A percentile compares a stretch with the other conserved stretches of the same genome.
Evolutionary conservation across 2,888 invertebrate species (phyloP).

Genomic region (Sceliomorpha sp.): DNA sequence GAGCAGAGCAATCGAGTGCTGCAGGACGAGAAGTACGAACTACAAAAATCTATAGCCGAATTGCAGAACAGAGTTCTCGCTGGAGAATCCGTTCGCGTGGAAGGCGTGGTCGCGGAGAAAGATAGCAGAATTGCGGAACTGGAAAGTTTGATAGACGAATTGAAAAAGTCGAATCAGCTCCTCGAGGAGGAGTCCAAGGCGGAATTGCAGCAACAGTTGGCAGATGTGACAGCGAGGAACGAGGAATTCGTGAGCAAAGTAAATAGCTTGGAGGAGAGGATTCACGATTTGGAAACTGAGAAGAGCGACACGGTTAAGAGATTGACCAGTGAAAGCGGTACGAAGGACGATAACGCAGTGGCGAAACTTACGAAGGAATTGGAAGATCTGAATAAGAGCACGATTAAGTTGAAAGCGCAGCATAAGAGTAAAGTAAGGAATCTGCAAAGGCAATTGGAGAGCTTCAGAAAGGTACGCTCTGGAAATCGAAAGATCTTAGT

Average conservation of each 20-base stretch:
- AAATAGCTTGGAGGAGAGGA: slow-evolving; percentile 65
- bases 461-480: slow-evolving; percentile 75
- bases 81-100: slow-evolving; percentile 58
- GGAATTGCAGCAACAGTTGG: slow-evolving; percentile 68
- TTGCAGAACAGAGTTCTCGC: slow-evolving; percentile 69
- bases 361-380: slow-evolving; percentile 85
- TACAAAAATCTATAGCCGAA: slow-evolving; percentile 70
- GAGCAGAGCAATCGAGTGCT: slow-evolving; percentile 67
- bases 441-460: slow-evolving; percentile 85
- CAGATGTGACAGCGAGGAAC: slow-evolving; percentile 66
- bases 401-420: slow-evolving; percentile 88
- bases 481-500: no score
- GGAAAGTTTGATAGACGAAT: slow-evolving; percentile 73
- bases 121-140: slow-evolving; percentile 81
- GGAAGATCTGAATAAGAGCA: slow-evolving; percentile 88
- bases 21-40: slow-evolving; percentile 72
- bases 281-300: slow-evolving; percentile 67
- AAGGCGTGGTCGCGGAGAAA: slow-evolving; percentile 66
- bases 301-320: slow-evolving; percentile 60
- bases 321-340: slow-evolving; percentile 57
- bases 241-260: slow-evolving; percentile 68
- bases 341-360: slow-evolving; percentile 73
- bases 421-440: slow-evolving; percentile 88
- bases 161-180: slow-evolving; percentile 71
- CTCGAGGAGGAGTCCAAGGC: slow-evolving; percentile 70